A percentile compares a stretch with the other conserved stretches of the same genome.
Conservation (phyloP, 2,888 invertebrate genomes). For the Trissolcus brochymenae region DNA sequence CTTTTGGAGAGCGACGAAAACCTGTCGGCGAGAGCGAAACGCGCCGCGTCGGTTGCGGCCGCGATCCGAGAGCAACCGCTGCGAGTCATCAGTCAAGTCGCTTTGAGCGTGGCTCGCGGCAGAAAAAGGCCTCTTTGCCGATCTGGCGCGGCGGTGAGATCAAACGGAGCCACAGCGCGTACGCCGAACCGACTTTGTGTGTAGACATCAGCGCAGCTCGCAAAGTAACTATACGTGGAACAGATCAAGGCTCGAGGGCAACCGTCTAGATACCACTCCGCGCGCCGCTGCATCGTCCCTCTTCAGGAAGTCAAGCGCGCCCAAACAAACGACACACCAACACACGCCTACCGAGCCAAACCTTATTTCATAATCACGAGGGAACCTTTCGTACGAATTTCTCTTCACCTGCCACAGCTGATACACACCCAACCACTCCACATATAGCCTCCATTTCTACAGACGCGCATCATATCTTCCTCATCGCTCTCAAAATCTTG, state of each 20-base stretch:
- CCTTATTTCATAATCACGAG: conserved; percentile 50
- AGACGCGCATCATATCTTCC: background rate
- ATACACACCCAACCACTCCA: background rate
- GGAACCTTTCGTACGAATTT: background rate
- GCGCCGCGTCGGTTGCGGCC: conserved; percentile 20
- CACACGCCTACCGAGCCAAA: conserved; percentile 61
- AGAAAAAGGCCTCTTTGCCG: conserved; percentile 70
- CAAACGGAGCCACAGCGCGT: conserved; percentile 64
- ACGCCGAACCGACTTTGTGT: conserved; percentile 63
- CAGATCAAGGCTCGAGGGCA: conserved; percentile 50
- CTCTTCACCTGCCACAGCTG: background rate
- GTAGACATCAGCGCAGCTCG: conserved; percentile 39
- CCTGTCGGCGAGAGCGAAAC: conserved; percentile 52
- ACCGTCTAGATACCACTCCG: conserved; percentile 26
- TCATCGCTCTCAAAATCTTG: background rate
- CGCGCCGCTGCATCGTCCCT: conserved; percentile 6
- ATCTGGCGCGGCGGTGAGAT: conserved; percentile 70
- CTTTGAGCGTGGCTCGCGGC: conserved; percentile 66
- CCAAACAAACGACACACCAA: conserved; percentile 58
- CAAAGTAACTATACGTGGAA: conserved; percentile 49
- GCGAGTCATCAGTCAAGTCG: conserved; percentile 71
- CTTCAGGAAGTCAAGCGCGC: conserved; percentile 30
- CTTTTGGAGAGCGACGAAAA: conserved; percentile 59
- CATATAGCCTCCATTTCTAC: background rate
- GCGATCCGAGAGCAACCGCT: conserved; percentile 52